Evolutionary conservation across 1,140 invertebrate species (phyloP).

Genomic region (Aporrectodea caliginosa): DNA sequence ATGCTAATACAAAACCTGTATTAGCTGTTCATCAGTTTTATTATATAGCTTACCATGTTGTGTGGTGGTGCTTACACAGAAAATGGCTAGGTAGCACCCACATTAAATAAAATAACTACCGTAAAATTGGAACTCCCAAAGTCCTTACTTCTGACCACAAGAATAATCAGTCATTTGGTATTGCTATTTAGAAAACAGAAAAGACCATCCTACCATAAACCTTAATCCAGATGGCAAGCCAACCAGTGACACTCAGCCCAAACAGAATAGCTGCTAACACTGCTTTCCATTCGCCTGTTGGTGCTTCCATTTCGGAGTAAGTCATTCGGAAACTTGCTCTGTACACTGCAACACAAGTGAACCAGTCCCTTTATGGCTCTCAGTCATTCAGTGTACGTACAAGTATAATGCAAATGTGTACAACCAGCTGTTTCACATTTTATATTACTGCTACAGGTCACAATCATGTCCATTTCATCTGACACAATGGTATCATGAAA

Average conservation of each 20-base stretch:
- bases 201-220: too few relatives aligned
- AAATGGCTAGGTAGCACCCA: too few relatives aligned
- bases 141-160: too few relatives aligned
- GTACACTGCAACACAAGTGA: slow-evolving; percentile 69
- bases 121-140: too few relatives aligned
- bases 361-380: neutral
- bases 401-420: neutral
- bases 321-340: slow-evolving; percentile 88
- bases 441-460: neutral
- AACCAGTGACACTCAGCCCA: slow-evolving; percentile 57
- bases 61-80: too few relatives aligned
- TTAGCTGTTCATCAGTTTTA: too few relatives aligned
- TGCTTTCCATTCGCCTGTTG: slow-evolving; percentile 83
- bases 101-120: too few relatives aligned
- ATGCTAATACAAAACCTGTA: too few relatives aligned
- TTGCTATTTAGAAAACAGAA: too few relatives aligned
- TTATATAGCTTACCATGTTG: too few relatives aligned
- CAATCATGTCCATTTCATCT: neutral
- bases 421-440: neutral
- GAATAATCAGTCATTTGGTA: too few relatives aligned
- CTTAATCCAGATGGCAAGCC: neutral
- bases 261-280: slow-evolving; percentile 63
- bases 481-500: neutral
- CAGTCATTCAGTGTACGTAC: neutral
- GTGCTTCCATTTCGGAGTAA: slow-evolving; percentile 81